A percentile compares a stretch with the other conserved stretches of the same genome.
Conservation (phyloP, 2,888 invertebrate species). For the Electrophaes corylata region DNA sequence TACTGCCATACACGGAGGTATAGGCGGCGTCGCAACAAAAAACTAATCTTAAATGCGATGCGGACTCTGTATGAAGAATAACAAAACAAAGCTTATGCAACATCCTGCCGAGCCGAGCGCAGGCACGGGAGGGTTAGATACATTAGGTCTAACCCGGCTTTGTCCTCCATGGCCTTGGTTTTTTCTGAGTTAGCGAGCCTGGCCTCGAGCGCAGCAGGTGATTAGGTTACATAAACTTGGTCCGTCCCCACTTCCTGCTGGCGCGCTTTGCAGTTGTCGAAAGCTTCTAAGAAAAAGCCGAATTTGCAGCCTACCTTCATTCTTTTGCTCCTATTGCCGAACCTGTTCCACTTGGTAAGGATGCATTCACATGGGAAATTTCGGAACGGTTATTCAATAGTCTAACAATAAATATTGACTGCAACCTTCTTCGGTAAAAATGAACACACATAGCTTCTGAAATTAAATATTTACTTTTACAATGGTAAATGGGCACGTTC, state of each 20-base stretch:
- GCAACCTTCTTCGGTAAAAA: not conserved
- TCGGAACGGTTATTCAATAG: slow-evolving; percentile 23
- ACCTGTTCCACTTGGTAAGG: slow-evolving; percentile 62
- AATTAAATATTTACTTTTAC: slow-evolving; percentile 24
- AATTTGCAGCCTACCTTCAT: slow-evolving; percentile 68
- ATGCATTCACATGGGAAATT: slow-evolving; percentile 47
- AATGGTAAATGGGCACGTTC: slow-evolving; percentile 15
- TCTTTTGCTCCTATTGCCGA: slow-evolving; percentile 70
- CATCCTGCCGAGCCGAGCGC: slow-evolving; percentile 72
- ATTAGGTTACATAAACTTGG: slow-evolving; percentile 84
- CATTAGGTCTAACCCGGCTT: slow-evolving; percentile 68
- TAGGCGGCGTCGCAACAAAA: slow-evolving; percentile 64
- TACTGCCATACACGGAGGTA: slow-evolving; percentile 37
- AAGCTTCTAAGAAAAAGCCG: slow-evolving; percentile 77
- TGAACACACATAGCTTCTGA: slow-evolving; percentile 1
- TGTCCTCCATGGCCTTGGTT: slow-evolving; percentile 77
- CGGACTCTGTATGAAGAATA: slow-evolving; percentile 67
- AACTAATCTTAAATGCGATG: slow-evolving; percentile 80
- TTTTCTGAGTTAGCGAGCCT: slow-evolving; percentile 69
- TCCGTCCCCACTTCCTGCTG: slow-evolving; percentile 81
- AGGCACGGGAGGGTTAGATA: slow-evolving; percentile 66
- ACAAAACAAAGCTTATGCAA: slow-evolving; percentile 83
- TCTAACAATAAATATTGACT: slow-evolving; percentile 2
- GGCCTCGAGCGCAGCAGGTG: slow-evolving; percentile 80
- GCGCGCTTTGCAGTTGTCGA: slow-evolving; percentile 79